phyloP scores from a whole-genome alignment of 2,888 invertebrate species.

The Ischnus inquisitorius region DNA sequence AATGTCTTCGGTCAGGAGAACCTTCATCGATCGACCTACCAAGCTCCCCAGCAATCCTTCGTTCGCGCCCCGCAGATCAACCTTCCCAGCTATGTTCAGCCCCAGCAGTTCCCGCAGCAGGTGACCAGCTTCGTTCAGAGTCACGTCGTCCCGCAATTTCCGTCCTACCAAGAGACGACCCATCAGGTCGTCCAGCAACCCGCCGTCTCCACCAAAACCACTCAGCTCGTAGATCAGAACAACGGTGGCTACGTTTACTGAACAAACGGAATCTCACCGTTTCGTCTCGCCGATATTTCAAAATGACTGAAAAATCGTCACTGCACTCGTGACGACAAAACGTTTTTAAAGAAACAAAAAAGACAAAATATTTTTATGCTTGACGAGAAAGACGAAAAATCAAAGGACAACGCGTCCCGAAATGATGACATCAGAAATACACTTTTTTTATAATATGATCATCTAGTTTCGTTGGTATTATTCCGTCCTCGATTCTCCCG shows the following conservation, averaged over 20 bases:
- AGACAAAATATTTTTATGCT: neutral
- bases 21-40: constrained; percentile 20
- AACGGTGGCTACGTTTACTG: constrained; percentile 82
- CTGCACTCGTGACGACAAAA: neutral
- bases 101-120: neutral
- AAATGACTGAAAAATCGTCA: neutral
- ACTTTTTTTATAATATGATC: constrained; percentile 9
- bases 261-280: neutral
- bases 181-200: constrained; percentile 15
- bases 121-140: constrained; percentile 4
- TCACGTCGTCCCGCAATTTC: constrained; percentile 28
- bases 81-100: constrained; percentile 1
- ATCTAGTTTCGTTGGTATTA: neutral
- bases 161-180: constrained; percentile 4
- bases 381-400: neutral
- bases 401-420: constrained; percentile 7
- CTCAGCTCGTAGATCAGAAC: constrained; percentile 70
- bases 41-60: constrained; percentile 7
- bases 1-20: neutral
- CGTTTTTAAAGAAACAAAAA: constrained; percentile 11
- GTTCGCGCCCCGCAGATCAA: too few species aligned
- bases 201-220: constrained; percentile 55
- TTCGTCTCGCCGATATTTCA: too few species aligned
- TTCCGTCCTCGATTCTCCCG: neutral
- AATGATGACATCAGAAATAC: constrained; percentile 37